Conservation (phyloP, 2,888 invertebrate species). For the Melikaiella ostensackeni region DNA sequence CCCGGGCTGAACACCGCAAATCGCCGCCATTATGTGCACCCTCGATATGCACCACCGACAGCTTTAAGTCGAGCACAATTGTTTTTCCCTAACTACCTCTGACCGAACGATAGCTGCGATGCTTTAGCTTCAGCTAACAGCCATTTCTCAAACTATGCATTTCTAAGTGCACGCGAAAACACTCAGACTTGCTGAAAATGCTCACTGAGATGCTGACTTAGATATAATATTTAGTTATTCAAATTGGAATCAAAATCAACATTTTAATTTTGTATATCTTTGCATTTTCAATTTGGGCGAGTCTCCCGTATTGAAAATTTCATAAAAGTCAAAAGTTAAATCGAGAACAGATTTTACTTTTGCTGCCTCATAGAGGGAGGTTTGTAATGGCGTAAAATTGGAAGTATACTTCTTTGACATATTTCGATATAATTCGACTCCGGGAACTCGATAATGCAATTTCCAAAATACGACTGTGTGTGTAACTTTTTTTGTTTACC, state of each 20-base stretch:
- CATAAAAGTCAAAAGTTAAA: too few species aligned
- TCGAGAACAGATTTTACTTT: too few species aligned
- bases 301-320: too few species aligned
- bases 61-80: constrained; percentile 35
- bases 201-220: constrained; percentile 6
- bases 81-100: constrained; percentile 23
- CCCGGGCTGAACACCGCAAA: constrained; percentile 63
- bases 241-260: neutral
- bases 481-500: too few species aligned
- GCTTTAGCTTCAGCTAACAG: constrained; percentile 9
- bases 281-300: neutral
- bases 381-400: too few species aligned
- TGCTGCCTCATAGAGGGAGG: too few species aligned
- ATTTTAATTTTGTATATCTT: neutral
- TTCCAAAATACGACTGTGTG: too few species aligned
- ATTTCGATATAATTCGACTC: too few species aligned
- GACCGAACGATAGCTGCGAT: constrained; percentile 34
- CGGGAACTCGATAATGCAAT: too few species aligned
- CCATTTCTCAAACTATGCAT: constrained; percentile 28
- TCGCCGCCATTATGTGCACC: constrained; percentile 57
- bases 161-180: constrained; percentile 29
- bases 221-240: neutral
- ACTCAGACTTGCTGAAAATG: neutral
- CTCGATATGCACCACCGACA: constrained; percentile 44
- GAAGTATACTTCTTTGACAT: too few species aligned